Percentiles rank a stretch among this genome's conserved stretches.
phyloP scores from a whole-genome alignment of 2,797 vertebrate genomes.

The Podargus strigoides region DNA sequence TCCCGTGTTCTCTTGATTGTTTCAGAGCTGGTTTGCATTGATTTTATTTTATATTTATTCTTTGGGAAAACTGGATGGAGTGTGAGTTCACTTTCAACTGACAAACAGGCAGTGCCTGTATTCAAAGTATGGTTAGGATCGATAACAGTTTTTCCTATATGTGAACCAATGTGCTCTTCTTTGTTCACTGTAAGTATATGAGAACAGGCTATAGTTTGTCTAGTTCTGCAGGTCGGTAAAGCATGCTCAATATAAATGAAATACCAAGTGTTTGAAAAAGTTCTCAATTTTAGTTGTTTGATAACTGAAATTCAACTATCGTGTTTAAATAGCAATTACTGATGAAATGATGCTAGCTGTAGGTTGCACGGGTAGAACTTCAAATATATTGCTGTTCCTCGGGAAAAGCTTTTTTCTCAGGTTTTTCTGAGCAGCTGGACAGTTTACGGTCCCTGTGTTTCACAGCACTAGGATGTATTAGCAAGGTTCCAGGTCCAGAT shows the following conservation, averaged over 20 bases:
- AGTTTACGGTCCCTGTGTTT: neutral
- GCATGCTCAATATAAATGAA: neutral
- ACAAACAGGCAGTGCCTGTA: neutral
- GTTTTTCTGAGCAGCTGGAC: neutral
- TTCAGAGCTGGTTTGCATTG: neutral
- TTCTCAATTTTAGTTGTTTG: neutral
- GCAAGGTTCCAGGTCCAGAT: neutral
- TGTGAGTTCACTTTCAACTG: neutral
- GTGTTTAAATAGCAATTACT: neutral
- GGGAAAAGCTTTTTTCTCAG: neutral
- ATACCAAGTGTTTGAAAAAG: too few species aligned
- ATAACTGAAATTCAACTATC: neutral
- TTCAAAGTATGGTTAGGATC: neutral
- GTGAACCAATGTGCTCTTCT: neutral
- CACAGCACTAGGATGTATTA: neutral
- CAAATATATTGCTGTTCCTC: neutral
- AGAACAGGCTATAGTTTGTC: neutral
- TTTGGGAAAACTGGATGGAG: neutral
- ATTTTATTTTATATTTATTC: neutral
- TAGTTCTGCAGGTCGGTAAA: neutral
- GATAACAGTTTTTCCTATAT: rapidly evolving
- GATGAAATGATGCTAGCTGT: neutral
- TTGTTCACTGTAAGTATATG: neutral
- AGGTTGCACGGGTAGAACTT: neutral
- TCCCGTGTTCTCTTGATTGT: neutral